Evolutionary conservation across 2,797 vertebrate genomes (phyloP), one percentile per base, ranked within the genome.

Genomic region (Monodelphis domestica): DNA sequence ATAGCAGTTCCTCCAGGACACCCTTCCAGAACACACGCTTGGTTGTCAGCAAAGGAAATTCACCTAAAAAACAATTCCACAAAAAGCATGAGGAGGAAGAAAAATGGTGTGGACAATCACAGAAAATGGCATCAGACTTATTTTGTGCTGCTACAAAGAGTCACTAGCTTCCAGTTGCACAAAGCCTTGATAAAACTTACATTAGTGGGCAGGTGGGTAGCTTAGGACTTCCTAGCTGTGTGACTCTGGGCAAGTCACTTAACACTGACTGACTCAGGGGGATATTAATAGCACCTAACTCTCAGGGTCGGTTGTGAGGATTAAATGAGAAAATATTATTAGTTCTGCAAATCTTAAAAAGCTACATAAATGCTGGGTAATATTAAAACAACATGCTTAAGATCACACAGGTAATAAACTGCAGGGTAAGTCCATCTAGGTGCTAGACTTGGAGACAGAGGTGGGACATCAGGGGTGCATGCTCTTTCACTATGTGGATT

Each of bases 1-100:
- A 99, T 89, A 99, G 98, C 96, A 99, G 95, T 95, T 99, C 99
- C 97, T 99, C 99, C 91, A 99, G 97, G 90, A 99, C 99, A 56
- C 99, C 99, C 97, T 98, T 99, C 99, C 99, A 99, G 97, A 99
- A 99, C 0, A 99, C 99, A 78, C 97, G 99, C 97, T 99, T 99
- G 4, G 99, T 99, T 0, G 99, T 99, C 91, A 99, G 97, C 98
- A 99, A 97, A 0, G 99, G 99, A 97, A 99, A 99, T 97, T 99
- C 99, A 97, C 98, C 99, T 99, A 97, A 51, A 98, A 98, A 96
- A 97, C 57, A 97, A 94, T 92, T 29, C 94, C 91, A 33, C 70
- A 14, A 2, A 53, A 38, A 55, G 57, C 88, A 52, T 90, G 28
- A 91, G 56, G 26, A 59, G 11, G 50, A 54, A 50, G 93, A 92